Percentiles rank a stretch among this genome's conserved stretches.
These are phyloP conservation scores for Carlito syrichta DNA, from an alignment of 2,113 vertebrate species.

Conservation along the genomic window DNA sequence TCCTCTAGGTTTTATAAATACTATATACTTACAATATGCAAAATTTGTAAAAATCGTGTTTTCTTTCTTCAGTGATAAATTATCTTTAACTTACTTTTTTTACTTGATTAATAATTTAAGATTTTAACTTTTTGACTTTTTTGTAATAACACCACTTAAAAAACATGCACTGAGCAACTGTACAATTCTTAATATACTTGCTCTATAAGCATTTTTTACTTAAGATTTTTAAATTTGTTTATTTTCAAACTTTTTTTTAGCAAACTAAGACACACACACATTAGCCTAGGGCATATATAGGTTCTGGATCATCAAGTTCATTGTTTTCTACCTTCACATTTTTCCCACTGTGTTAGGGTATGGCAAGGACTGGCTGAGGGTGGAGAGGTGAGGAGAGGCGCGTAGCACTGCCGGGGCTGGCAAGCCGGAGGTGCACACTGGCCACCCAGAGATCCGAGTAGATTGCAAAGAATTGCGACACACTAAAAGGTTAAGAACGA, in stretches of 20 bases:
- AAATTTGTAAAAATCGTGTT: background rate
- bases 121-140: background rate
- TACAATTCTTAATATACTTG: background rate
- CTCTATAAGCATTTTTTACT: background rate
- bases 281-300: background rate
- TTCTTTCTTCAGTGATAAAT: background rate
- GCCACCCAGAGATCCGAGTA: no score
- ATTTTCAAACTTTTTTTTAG: background rate
- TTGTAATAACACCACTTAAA: background rate
- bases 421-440: no score
- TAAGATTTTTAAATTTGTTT: background rate
- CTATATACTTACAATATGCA: background rate
- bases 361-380: no score
- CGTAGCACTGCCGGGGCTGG: no score
- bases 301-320: background rate
- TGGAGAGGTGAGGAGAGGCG: no score
- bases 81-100: background rate
- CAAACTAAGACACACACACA: background rate
- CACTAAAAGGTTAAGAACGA: no score
- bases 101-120: background rate
- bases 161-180: background rate
- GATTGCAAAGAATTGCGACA: no score
- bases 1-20: background rate
- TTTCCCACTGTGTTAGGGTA: no score
- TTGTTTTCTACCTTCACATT: background rate